Evolutionary conservation across 2,888 invertebrate species (phyloP).

Genomic region (Agonopterix subpropinquella): DNA sequence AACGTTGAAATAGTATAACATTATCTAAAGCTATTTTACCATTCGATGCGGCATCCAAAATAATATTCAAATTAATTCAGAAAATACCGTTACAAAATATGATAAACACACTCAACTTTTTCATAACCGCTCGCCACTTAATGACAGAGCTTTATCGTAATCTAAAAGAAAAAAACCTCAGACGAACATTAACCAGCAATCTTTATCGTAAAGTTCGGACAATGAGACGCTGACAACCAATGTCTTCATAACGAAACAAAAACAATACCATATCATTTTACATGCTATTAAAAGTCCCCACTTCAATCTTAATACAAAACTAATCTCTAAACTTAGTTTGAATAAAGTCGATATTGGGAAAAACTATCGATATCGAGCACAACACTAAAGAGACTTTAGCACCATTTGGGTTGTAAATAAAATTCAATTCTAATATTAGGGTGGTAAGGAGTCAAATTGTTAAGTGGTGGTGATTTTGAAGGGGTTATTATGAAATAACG

Average conservation of each 20-base stretch:
- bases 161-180: conserved; percentile 20
- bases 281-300: conserved; percentile 46
- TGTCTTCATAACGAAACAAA: conserved; percentile 66
- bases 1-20: no score
- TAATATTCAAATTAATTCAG: no score
- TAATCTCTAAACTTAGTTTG: conserved; percentile 6
- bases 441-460: conserved; percentile 14
- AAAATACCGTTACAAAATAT: conserved; percentile 4
- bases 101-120: conserved; percentile 5
- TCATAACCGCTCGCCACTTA: conserved; percentile 20
- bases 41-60: no score
- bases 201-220: conserved; percentile 43
- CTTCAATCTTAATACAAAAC: conserved; percentile 12
- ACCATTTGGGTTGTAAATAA: conserved; percentile 1
- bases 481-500: conserved; percentile 67
- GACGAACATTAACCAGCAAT: conserved; percentile 42
- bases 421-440: not conserved
- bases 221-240: conserved; percentile 57
- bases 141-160: conserved; percentile 36
- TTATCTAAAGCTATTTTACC: no score
- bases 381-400: conserved; percentile 23
- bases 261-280: conserved; percentile 64
- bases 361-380: conserved; percentile 10
- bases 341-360: conserved; percentile 24
- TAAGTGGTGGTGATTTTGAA: conserved; percentile 30